phyloP scores from a whole-genome alignment of 2,113 vertebrate species.

The Procavia capensis region DNA sequence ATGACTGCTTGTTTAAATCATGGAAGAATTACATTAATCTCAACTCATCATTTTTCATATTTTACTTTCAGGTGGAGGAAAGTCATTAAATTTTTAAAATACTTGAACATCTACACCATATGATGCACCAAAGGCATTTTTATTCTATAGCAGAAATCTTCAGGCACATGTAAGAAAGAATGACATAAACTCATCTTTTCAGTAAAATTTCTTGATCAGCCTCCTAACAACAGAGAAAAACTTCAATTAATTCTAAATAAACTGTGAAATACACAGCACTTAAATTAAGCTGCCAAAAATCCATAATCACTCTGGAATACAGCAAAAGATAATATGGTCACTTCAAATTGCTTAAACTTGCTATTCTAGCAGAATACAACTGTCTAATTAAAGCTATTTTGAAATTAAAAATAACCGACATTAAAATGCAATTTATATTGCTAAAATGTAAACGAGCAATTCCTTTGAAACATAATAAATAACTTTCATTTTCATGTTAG shows the following conservation, averaged over 20 bases:
- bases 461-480: background rate
- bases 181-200: background rate
- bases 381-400: background rate
- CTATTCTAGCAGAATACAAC: background rate
- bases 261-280: background rate
- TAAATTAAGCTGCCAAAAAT: conserved; percentile 37
- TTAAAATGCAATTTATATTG: background rate
- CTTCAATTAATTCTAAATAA: conserved; percentile 17
- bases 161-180: conserved; percentile 10
- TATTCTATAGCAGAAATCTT: background rate
- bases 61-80: background rate
- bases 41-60: background rate
- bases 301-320: background rate
- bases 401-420: conserved; percentile 9
- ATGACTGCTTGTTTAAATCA: background rate
- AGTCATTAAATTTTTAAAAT: background rate
- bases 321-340: background rate
- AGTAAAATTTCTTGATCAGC: background rate
- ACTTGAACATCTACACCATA: background rate
- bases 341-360: conserved; percentile 30
- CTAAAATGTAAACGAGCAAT: background rate
- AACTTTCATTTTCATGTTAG: conserved; percentile 18
- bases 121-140: background rate
- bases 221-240: conserved; percentile 14
- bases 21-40: conserved; percentile 20